Percentiles rank a stretch among this genome's conserved stretches.
These are phyloP conservation scores for Camelus dromedarius DNA, from an alignment of 2,113 vertebrate genomes.

Conservation along the genomic window DNA sequence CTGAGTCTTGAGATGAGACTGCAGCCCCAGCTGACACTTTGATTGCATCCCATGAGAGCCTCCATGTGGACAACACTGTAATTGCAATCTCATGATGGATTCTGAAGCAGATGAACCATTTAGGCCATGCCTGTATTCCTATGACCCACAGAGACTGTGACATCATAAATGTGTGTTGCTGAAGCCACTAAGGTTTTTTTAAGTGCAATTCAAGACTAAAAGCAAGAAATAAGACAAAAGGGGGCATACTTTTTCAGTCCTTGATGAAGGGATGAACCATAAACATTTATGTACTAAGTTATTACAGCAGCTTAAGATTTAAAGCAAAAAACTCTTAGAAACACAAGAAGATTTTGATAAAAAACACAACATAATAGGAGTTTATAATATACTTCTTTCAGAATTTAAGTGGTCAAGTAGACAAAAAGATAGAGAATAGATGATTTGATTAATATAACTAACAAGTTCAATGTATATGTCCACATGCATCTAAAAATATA, in stretches of 20 bases:
- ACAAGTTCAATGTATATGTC: neutral
- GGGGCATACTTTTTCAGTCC: neutral
- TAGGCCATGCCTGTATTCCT: neutral
- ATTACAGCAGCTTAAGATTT: slow-evolving; percentile 27
- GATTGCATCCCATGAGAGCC: neutral
- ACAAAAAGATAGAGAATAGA: neutral
- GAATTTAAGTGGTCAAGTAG: slow-evolving; percentile 9
- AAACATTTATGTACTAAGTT: slow-evolving; percentile 29
- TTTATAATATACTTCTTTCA: neutral
- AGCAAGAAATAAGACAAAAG: neutral
- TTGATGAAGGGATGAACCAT: slow-evolving; percentile 10
- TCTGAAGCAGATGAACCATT: neutral
- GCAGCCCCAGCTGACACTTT: neutral
- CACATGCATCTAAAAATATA: neutral
- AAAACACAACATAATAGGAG: neutral
- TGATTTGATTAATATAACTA: slow-evolving; percentile 10
- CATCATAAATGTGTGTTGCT: neutral
- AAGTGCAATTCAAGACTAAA: slow-evolving; percentile 36
- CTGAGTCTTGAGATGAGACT: neutral
- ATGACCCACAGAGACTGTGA: neutral
- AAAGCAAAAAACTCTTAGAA: slow-evolving; percentile 29
- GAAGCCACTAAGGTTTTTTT: neutral
- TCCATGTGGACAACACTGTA: neutral
- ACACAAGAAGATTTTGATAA: neutral
- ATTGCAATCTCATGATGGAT: neutral